These are phyloP conservation scores for Rhizoglyphus robini DNA, from an alignment of 1,140 invertebrate species.

Conservation along the genomic window DNA sequence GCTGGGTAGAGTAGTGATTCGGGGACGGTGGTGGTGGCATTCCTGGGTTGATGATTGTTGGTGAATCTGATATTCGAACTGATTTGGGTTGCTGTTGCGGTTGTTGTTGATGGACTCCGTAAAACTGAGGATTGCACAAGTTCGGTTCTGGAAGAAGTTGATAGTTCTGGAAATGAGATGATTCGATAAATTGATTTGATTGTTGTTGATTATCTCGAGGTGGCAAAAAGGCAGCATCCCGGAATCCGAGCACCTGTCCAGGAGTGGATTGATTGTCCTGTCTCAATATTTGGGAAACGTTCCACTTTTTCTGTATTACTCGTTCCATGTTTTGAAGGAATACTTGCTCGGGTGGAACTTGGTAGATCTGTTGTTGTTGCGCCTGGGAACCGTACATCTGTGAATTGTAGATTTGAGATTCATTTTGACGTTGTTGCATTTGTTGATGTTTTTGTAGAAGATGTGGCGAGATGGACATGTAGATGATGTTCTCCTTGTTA, in stretches of 20 bases:
- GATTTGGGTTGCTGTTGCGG: conserved; percentile 22
- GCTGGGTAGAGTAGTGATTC: background rate
- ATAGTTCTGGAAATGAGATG: too few relatives aligned
- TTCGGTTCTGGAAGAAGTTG: background rate
- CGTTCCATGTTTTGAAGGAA: conserved; percentile 73
- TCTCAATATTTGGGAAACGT: conserved; percentile 74
- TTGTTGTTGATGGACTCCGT: conserved; percentile 3
- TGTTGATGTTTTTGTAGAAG: conserved; percentile 19
- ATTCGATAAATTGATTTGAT: background rate
- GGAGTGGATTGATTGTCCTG: conserved; percentile 44
- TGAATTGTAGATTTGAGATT: background rate
- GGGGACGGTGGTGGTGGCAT: conserved; percentile 25
- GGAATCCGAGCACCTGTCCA: conserved; percentile 74
- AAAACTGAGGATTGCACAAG: conserved; percentile 32
- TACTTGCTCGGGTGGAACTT: conserved; percentile 54
- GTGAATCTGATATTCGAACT: conserved; percentile 11
- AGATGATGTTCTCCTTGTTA: conserved; percentile 9
- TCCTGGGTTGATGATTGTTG: background rate
- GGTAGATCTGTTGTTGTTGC: conserved; percentile 39
- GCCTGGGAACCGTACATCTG: background rate
- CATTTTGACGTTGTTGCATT: background rate
- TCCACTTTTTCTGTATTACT: conserved; percentile 86
- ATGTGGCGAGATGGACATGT: conserved; percentile 14
- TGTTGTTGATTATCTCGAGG: conserved; percentile 8
- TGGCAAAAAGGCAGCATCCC: conserved; percentile 33